Conservation (phyloP, 2,797 vertebrate genomes). For the Hipposideros larvatus region DNA sequence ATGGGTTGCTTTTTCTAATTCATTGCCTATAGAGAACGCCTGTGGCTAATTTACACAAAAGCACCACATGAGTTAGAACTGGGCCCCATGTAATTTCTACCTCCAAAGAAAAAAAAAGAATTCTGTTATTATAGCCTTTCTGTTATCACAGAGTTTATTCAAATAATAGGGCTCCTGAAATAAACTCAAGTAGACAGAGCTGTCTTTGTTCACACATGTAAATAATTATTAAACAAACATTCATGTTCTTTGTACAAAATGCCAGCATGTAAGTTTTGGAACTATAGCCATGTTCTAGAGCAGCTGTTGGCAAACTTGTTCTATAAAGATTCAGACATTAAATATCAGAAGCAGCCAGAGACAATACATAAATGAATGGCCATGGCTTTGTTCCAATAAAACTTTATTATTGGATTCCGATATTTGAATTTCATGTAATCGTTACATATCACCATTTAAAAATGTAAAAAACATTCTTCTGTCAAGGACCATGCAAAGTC, state of each 20-base stretch:
- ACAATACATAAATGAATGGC: not conserved
- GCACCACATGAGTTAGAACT: not conserved
- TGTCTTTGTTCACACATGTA: not conserved
- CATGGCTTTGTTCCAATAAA: not conserved
- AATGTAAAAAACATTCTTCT: not conserved
- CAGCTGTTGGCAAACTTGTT: not conserved
- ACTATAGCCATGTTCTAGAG: not conserved
- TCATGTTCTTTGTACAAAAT: not conserved
- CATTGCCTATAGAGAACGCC: not conserved
- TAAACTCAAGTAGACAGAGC: not conserved
- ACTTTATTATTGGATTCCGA: not conserved
- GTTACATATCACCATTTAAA: not conserved
- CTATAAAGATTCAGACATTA: not conserved
- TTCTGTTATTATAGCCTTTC: not conserved
- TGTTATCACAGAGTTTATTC: not conserved
- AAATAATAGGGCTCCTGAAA: not conserved
- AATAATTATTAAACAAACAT: conserved; percentile 32
- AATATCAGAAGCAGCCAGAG: not conserved
- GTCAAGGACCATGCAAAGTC: not conserved
- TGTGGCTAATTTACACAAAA: not conserved
- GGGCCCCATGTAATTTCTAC: not conserved
- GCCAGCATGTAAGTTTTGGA: not conserved
- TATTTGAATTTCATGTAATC: not conserved
- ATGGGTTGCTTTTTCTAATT: not conserved
- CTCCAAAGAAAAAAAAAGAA: not conserved